Percentiles rank a stretch among this genome's conserved stretches.
Evolutionary conservation across 2,113 vertebrate species (phyloP).

Genomic region (Grammomys dolichurus): DNA sequence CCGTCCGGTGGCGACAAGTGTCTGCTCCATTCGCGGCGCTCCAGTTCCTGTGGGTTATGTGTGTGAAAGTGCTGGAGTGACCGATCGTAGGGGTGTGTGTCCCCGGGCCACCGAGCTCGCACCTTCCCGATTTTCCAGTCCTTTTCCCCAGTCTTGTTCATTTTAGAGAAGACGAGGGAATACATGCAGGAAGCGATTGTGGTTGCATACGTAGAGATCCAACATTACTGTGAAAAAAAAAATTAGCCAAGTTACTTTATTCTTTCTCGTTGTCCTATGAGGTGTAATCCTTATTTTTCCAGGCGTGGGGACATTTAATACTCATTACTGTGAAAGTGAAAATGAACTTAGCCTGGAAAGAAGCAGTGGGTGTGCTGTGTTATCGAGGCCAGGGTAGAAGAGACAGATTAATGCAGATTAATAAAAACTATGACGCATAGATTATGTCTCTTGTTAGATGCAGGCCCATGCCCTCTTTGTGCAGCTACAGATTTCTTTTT

Average conservation of each 20-base stretch:
- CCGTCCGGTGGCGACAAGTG: background rate
- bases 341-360: background rate
- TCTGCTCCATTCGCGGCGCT: background rate
- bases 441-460: constrained; percentile 10
- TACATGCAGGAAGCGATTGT: background rate
- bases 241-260: background rate
- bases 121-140: background rate
- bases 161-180: background rate
- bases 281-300: constrained; percentile 15
- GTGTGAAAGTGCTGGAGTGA: background rate
- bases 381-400: background rate
- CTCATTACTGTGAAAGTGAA: background rate
- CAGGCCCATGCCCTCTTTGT: background rate
- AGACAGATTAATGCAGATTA: background rate
- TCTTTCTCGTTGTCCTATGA: constrained; percentile 40
- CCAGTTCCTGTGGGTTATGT: background rate
- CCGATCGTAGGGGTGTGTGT: background rate
- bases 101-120: background rate
- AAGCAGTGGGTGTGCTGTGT: background rate
- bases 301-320: background rate
- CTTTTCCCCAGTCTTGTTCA: background rate
- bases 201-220: background rate
- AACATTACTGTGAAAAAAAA: background rate
- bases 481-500: background rate
- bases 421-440: background rate